Evolutionary conservation across 2,888 invertebrate genomes (phyloP).

Genomic region (Lamproptera curius): DNA sequence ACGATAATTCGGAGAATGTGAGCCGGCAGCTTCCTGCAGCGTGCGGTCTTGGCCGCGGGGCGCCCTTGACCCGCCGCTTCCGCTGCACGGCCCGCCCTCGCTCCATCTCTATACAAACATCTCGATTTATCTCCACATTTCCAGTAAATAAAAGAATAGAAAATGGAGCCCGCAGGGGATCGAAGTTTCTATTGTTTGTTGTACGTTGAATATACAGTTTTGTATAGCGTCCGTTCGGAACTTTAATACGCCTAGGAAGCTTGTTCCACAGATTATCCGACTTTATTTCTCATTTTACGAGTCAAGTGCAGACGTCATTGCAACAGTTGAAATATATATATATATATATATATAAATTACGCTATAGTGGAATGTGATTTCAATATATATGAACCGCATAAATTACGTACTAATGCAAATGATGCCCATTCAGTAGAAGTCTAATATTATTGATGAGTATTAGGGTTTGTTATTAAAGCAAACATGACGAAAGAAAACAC

Average conservation of each 20-base stretch:
- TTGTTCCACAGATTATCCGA: constrained; percentile 7
- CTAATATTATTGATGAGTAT: background rate
- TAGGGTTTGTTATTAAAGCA: constrained; percentile 29
- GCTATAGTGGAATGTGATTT: too few relatives aligned
- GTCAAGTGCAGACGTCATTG: constrained; percentile 9
- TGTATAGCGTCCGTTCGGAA: constrained; percentile 8
- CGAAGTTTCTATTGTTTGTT: constrained; percentile 14
- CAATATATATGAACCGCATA: background rate
- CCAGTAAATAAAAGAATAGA: constrained; percentile 20
- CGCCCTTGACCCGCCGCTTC: constrained; percentile 59
- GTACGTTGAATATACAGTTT: constrained; percentile 5
- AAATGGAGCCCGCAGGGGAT: constrained; percentile 13
- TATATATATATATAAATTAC: too few relatives aligned
- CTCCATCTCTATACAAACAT: constrained; percentile 34
- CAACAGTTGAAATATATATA: too few relatives aligned
- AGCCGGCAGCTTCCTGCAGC: constrained; percentile 20
- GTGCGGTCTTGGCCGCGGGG: constrained; percentile 37
- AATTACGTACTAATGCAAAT: background rate
- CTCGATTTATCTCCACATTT: constrained; percentile 29
- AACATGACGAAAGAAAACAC: constrained; percentile 31
- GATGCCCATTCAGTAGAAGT: background rate
- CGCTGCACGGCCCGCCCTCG: constrained; percentile 39
- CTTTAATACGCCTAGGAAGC: constrained; percentile 14
- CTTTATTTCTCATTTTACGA: constrained; percentile 7
- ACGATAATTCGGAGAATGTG: constrained; percentile 16